Evolutionary conservation across 2,888 invertebrate species (phyloP).

Genomic region (Platycnemis pennipes): DNA sequence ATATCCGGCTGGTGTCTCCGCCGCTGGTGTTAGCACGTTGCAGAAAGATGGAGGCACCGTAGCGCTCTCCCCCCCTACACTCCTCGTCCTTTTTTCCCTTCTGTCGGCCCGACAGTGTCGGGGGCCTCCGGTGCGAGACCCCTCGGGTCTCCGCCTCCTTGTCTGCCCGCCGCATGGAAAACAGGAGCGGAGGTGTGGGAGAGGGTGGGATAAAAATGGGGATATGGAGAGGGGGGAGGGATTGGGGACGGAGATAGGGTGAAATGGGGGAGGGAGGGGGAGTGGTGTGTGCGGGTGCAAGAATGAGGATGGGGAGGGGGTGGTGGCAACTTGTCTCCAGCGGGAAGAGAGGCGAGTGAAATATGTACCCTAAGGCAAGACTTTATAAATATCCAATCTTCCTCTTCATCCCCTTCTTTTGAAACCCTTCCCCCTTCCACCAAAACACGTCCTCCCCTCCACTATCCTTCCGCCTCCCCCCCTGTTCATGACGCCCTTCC

Average conservation of each 20-base stretch:
- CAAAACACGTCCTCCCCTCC: background rate
- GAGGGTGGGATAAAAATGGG: conserved; percentile 13
- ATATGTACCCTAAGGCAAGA: conserved; percentile 52
- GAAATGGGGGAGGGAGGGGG: conserved; percentile 9
- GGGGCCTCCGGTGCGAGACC: background rate
- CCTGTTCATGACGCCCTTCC: background rate
- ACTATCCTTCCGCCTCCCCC: background rate
- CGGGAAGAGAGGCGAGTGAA: conserved; percentile 46
- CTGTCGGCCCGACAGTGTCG: no score
- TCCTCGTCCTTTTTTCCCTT: no score
- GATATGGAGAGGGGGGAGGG: background rate
- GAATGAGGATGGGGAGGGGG: background rate
- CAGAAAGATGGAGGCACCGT: no score
- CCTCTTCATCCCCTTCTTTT: conserved; percentile 35
- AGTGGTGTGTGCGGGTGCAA: background rate
- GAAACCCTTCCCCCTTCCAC: background rate
- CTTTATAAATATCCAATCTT: conserved; percentile 67
- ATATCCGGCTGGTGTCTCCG: no score
- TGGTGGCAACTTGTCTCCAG: conserved; percentile 31
- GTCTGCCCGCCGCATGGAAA: background rate
- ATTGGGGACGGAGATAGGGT: background rate
- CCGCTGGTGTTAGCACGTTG: no score
- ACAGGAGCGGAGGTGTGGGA: background rate
- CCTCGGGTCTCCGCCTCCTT: background rate
- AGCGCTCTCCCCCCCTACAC: no score